phyloP scores from a whole-genome alignment of 1,140 invertebrate genomes.

The Leptopilina boulardi region DNA sequence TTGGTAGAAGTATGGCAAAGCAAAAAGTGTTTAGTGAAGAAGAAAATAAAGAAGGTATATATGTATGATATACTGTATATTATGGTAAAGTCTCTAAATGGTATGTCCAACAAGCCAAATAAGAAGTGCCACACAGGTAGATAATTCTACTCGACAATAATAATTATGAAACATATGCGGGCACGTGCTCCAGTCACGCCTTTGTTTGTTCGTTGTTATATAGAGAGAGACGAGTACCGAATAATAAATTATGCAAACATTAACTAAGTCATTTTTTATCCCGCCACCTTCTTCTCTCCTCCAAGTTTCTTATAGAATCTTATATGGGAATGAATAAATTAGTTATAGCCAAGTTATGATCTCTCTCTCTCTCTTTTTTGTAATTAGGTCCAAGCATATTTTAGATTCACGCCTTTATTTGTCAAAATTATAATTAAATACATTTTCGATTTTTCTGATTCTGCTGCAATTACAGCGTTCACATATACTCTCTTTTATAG shows the following conservation, averaged over 20 bases:
- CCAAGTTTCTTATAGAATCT: neutral
- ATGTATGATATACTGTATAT: neutral
- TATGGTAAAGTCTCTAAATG: neutral
- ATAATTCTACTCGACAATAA: neutral
- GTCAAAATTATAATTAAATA: conserved; percentile 17
- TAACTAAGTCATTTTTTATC: conserved; percentile 9
- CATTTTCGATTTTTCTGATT: conserved; percentile 13
- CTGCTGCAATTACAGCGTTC: too few relatives aligned
- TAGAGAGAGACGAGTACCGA: conserved; percentile 20
- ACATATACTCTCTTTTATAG: neutral
- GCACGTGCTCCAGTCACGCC: conserved; percentile 17
- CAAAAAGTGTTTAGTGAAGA: neutral
- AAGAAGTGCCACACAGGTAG: conserved; percentile 11
- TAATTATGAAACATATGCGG: conserved; percentile 21
- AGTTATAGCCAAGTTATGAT: neutral
- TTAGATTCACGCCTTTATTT: conserved; percentile 51
- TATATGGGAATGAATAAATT: neutral
- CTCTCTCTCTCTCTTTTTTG: conserved; percentile 39
- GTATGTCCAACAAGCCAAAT: neutral
- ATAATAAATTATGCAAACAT: conserved; percentile 28
- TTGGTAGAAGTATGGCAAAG: neutral
- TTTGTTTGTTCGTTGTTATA: conserved; percentile 8
- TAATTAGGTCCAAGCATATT: conserved; percentile 45
- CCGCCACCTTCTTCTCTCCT: neutral
- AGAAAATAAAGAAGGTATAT: neutral